A percentile compares a stretch with the other conserved stretches of the same genome.
Conservation (phyloP, 2,113 vertebrate genomes). For the Dromaius novaehollandiae region DNA sequence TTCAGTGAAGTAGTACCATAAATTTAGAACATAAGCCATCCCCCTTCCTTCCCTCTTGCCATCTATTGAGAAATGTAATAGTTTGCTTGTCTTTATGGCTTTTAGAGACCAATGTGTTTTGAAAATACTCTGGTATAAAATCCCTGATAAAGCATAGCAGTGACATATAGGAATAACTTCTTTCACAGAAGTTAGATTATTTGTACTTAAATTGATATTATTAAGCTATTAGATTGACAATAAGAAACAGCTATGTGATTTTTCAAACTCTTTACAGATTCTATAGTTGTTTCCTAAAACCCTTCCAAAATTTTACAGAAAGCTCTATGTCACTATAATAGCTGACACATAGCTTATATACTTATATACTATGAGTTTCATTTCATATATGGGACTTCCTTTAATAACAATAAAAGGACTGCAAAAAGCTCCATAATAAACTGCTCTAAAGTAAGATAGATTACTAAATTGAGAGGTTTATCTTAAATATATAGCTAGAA, state of each 20-base stretch:
- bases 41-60: neutral
- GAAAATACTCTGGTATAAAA: neutral
- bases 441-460: neutral
- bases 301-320: neutral
- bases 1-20: neutral
- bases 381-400: neutral
- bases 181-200: neutral
- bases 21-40: neutral
- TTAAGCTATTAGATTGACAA: neutral
- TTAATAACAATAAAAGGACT: neutral
- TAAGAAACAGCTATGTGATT: neutral
- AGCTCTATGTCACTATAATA: neutral
- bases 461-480: neutral
- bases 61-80: neutral
- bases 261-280: neutral
- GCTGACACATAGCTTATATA: neutral
- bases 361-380: neutral
- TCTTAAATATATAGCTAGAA: neutral
- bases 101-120: neutral
- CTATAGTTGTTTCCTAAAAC: neutral
- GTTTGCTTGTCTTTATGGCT: neutral
- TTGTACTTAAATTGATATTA: neutral
- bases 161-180: neutral
- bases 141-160: neutral
- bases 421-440: neutral